Percentiles rank a stretch among this genome's conserved stretches.
Evolutionary conservation across 2,113 vertebrate genomes (phyloP).

Genomic region (Embiotoca jacksoni): DNA sequence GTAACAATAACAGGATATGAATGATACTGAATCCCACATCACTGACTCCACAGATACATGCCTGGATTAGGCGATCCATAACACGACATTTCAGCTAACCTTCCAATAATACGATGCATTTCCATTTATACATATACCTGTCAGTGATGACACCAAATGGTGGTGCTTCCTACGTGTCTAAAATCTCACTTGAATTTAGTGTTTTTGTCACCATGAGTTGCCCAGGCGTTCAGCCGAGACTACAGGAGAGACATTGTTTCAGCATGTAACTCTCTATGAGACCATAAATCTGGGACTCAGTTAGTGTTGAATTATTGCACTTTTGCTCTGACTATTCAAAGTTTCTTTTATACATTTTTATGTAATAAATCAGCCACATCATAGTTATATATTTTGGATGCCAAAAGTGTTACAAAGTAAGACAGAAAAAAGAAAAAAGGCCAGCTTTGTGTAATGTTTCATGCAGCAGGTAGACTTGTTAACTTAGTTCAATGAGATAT

Average conservation of each 20-base stretch:
- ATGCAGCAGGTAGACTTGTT: constrained; percentile 20
- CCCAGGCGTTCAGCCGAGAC: constrained; percentile 18
- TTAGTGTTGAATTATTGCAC: constrained; percentile 14
- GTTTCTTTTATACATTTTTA: background rate
- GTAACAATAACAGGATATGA: no score
- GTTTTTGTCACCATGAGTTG: constrained; percentile 15
- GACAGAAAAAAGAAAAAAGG: background rate
- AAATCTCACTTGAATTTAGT: constrained; percentile 2
- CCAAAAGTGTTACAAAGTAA: background rate
- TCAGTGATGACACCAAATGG: constrained; percentile 7
- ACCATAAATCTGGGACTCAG: background rate
- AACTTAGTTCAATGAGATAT: constrained; percentile 27
- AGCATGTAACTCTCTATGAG: constrained; percentile 17
- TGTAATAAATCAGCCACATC: background rate
- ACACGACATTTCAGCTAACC: no score
- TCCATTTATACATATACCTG: background rate
- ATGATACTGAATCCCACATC: background rate
- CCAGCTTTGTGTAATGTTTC: background rate
- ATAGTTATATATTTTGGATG: background rate
- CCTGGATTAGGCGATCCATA: background rate
- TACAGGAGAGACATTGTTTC: constrained; percentile 27
- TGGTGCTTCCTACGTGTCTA: background rate
- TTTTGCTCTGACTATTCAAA: constrained; percentile 20
- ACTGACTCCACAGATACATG: background rate
- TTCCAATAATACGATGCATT: no score